Evolutionary conservation across 2,888 invertebrate species (phyloP).

Genomic region (Aricia artaxerxes): DNA sequence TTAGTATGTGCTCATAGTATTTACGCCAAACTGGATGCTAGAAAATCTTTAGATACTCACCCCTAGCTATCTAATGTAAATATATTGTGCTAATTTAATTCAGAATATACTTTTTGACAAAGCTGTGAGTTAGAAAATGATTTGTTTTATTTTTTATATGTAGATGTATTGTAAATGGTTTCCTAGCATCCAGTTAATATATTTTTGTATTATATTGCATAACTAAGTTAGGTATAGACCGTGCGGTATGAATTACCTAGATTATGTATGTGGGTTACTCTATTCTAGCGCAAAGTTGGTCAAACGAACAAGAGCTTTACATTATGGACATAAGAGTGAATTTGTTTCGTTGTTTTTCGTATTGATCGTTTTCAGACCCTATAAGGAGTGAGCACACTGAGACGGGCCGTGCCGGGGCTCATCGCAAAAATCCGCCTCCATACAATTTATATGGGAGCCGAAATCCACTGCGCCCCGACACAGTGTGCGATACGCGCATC

Average conservation of each 20-base stretch:
- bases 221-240: constrained; percentile 62
- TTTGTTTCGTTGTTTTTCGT: background rate
- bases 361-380: background rate
- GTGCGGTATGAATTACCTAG: constrained; percentile 45
- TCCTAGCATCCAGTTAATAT: constrained; percentile 46
- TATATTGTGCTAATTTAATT: background rate
- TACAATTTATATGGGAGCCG: too few relatives aligned
- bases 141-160: constrained; percentile 24
- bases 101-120: constrained; percentile 1
- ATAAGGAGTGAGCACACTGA: too few relatives aligned
- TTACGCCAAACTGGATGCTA: constrained; percentile 40
- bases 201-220: constrained; percentile 70
- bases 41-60: background rate
- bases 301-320: background rate
- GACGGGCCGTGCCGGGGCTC: too few relatives aligned
- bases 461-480: too few relatives aligned
- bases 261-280: constrained; percentile 35
- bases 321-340: background rate
- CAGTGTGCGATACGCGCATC: too few relatives aligned
- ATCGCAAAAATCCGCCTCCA: too few relatives aligned
- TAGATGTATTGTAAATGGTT: constrained; percentile 32
- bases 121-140: background rate
- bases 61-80: background rate
- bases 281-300: background rate
- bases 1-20: constrained; percentile 42